phyloP scores from a whole-genome alignment of 2,888 invertebrate species.

The Trissonchulus sp. region DNA sequence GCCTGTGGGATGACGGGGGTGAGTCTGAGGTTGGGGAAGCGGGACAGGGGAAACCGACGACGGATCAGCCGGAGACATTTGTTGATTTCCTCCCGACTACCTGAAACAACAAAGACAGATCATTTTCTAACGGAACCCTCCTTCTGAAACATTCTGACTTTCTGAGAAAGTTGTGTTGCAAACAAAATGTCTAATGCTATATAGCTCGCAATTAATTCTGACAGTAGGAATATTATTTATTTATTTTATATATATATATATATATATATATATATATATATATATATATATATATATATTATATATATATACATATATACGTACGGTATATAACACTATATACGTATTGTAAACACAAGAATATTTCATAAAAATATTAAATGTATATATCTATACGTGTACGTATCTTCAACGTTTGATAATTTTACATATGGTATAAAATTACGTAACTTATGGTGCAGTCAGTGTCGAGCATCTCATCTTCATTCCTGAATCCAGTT shows the following conservation, averaged over 20 bases:
- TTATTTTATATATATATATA: no score
- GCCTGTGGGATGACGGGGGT: conserved; percentile 49
- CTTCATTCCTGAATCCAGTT: no score
- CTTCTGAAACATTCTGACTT: no score
- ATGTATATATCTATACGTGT: background rate
- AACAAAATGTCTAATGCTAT: no score
- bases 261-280: background rate
- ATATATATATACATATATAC: background rate
- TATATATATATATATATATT: background rate
- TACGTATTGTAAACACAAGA: background rate
- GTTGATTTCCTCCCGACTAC: conserved; percentile 46
- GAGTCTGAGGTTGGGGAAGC: conserved; percentile 50
- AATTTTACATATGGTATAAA: no score
- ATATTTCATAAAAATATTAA: background rate
- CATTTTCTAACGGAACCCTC: no score
- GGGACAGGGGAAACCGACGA: conserved; percentile 46
- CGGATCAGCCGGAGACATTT: conserved; percentile 46
- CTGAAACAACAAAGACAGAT: background rate
- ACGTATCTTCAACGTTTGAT: background rate
- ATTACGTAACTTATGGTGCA: no score
- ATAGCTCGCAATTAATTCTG: no score
- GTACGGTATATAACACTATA: background rate
- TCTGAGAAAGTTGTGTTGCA: no score
- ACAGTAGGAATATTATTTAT: no score
- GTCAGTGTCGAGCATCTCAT: no score